Percentiles rank a stretch among this genome's conserved stretches.
Evolutionary conservation across 2,113 vertebrate species (phyloP).

Genomic region (Mastomys natalensis): DNA sequence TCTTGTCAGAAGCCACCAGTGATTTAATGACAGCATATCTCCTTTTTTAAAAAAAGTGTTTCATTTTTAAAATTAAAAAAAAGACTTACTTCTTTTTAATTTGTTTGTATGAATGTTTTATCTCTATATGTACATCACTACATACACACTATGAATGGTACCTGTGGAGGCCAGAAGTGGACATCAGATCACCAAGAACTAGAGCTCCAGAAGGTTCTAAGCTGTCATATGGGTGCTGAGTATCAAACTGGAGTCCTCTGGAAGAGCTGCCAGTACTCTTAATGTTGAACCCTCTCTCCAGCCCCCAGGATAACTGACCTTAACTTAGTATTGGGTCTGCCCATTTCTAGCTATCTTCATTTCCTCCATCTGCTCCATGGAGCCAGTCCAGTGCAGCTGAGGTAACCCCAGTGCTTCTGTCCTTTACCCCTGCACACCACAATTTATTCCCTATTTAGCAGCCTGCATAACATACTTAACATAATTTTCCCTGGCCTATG

Average conservation of each 20-base stretch:
- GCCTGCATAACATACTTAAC: too few species aligned
- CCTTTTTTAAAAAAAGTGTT: not conserved
- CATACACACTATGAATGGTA: too few species aligned
- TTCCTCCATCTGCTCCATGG: not conserved
- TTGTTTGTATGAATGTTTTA: not conserved
- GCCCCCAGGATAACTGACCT: not conserved
- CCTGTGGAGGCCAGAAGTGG: not conserved
- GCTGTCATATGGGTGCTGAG: not conserved
- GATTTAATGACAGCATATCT: not conserved
- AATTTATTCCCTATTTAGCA: not conserved
- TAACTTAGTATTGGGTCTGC: too few species aligned
- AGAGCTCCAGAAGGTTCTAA: not conserved
- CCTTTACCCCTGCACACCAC: not conserved
- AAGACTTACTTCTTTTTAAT: not conserved
- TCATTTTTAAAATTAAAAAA: not conserved
- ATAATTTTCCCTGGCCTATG: not conserved
- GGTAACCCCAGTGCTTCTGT: not conserved
- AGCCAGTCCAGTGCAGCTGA: not conserved
- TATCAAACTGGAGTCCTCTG: not conserved
- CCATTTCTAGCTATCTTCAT: not conserved
- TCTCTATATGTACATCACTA: not conserved
- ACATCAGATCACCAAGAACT: not conserved
- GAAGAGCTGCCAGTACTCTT: not conserved
- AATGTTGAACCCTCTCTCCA: not conserved
- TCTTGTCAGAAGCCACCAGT: not conserved